phyloP scores from a whole-genome alignment of 1,140 invertebrate genomes.

The Heterodera carotae region DNA sequence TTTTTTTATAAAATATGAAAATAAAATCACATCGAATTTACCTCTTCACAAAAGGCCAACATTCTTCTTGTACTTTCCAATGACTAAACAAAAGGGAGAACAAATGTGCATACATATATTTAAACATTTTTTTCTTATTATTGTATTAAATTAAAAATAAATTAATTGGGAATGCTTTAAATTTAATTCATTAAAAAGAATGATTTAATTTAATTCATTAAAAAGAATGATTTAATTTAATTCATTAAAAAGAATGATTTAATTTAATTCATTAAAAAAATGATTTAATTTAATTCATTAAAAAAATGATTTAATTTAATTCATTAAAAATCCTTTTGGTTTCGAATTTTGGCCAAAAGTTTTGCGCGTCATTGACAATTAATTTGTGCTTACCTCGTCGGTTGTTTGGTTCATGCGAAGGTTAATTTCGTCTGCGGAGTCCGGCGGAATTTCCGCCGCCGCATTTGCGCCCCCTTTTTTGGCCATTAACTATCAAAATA shows the following conservation, averaged over 20 bases:
- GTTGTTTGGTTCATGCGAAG: slow-evolving; percentile 64
- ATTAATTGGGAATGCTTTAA: too few relatives aligned
- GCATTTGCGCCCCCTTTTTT: slow-evolving; percentile 28
- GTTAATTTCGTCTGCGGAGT: slow-evolving; percentile 64
- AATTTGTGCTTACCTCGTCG: slow-evolving; percentile 57
- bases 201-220: too few relatives aligned
- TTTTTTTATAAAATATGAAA: neutral
- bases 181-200: too few relatives aligned
- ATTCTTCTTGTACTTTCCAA: slow-evolving; percentile 93
- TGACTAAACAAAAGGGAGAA: slow-evolving; percentile 72
- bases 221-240: too few relatives aligned
- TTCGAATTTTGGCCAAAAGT: neutral
- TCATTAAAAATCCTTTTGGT: too few relatives aligned
- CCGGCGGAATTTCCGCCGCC: slow-evolving; percentile 56
- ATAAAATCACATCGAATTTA: slow-evolving; percentile 67
- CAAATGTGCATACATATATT: too few relatives aligned
- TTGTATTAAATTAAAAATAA: too few relatives aligned
- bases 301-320: slow-evolving; percentile 15
- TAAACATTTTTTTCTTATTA: too few relatives aligned
- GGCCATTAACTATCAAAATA: slow-evolving; percentile 19
- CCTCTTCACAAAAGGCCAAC: slow-evolving; percentile 92
- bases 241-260: too few relatives aligned
- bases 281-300: neutral
- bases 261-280: too few relatives aligned
- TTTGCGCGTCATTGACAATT: too few relatives aligned